Base-by-base conservation (phyloP, 2,113 vertebrate genomes). In the Oplegnathus fasciatus region DNA sequence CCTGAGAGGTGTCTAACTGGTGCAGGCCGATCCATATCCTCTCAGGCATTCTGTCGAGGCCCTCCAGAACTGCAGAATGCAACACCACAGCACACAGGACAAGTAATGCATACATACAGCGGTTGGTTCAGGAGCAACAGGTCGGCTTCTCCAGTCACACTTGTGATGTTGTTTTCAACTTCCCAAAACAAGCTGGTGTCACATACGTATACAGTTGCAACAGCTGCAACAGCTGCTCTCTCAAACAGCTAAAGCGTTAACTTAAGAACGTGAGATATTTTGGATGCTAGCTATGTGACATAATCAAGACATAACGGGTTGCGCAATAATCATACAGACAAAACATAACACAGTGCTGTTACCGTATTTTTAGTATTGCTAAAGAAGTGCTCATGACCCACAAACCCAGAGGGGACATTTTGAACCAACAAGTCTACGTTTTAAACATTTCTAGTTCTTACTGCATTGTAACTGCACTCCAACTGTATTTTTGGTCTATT, bases 11-110 rank as follows among this genome's bases (percentile, higher is more conserved):
- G 5, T 98, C 98, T 72, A 99, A 90, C 37, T 98, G 97, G 93
- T 99, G 98, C 86, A 99, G 95, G 55, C 98, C 98, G 75, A 98
- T 97, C 98, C 98, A 99, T 92, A 99, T 96, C 83, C 90, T 88
- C 75, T 94, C 94, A 0, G 97, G 95, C 52, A 97, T 93, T 26
- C 34, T 46, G 2, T 9, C 20, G 8, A 92, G 70, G 66, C 87
- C 92, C 0, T 68, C 65, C 79, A 86, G 32, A 28, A 92, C 91
- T 95, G 83, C 73, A 85, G 22, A 55, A 68, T 10, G 57, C n/a
- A 52, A 70, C 32, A 2, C 6, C 37, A 82, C 24, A 80, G 40
- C 67, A 78, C 22, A 73, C 6, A 55, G 26, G 20, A 75, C 4
- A 52, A 68, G 52, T 28, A 22, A 46, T 24, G 22, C 1, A 48